These are phyloP conservation scores for Sturmia bella DNA, from an alignment of 2,888 invertebrate species.

Conservation along the genomic window DNA sequence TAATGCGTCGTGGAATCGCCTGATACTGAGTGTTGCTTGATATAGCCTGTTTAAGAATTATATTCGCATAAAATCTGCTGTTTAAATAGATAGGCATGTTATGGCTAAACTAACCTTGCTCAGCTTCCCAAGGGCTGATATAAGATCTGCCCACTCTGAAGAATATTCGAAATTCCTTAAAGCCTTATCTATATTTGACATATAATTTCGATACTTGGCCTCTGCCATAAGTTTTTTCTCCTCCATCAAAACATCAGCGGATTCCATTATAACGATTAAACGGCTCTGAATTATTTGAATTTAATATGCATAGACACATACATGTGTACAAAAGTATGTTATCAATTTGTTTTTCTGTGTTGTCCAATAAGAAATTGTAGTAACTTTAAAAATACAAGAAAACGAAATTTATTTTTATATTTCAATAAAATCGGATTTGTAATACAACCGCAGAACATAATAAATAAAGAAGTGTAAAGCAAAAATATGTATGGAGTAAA, in stretches of 20 bases:
- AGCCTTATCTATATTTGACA: conserved; percentile 92
- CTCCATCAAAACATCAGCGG: conserved; percentile 83
- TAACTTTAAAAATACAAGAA: conserved; percentile 31
- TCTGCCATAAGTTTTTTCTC: conserved; percentile 91
- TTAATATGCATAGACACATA: conserved; percentile 33
- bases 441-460: conserved; percentile 30
- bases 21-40: conserved; percentile 90
- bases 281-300: conserved; percentile 27
- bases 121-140: conserved; percentile 93
- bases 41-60: conserved; percentile 85
- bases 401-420: conserved; percentile 35
- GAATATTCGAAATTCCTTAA: conserved; percentile 95
- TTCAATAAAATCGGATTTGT: conserved; percentile 14
- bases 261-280: conserved; percentile 76
- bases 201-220: conserved; percentile 91
- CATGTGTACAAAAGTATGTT: conserved; percentile 17
- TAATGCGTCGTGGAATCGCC: conserved; percentile 92
- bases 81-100: conserved; percentile 11
- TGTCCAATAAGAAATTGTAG: conserved; percentile 26
- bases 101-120: conserved; percentile 86
- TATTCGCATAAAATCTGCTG: background rate
- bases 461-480: conserved; percentile 3
- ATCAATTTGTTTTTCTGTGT: background rate
- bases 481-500: background rate
- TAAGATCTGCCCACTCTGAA: conserved; percentile 97